These are phyloP conservation scores for Globia sparganii DNA, from an alignment of 2,888 invertebrate species.

Conservation along the genomic window DNA sequence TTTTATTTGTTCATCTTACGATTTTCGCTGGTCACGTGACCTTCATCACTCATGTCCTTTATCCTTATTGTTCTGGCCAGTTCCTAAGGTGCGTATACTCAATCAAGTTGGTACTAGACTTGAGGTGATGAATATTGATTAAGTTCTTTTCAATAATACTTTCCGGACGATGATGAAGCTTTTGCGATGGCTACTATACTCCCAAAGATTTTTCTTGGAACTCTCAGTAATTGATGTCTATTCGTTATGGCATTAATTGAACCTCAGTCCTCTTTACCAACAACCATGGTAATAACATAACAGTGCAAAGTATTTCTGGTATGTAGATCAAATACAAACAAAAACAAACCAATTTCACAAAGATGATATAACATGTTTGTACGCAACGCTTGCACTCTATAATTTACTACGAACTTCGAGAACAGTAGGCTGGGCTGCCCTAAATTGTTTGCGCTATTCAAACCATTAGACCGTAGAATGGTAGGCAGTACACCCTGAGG, in stretches of 20 bases:
- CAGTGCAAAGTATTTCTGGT: slow-evolving; percentile 3
- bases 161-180: not conserved
- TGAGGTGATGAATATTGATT: not conserved
- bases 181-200: not conserved
- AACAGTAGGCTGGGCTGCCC: slow-evolving; percentile 42
- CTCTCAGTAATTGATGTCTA: no score
- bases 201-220: not conserved
- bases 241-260: not conserved
- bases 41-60: no score
- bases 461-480: slow-evolving; percentile 51
- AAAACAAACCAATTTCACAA: slow-evolving; percentile 49
- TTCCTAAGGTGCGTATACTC: not conserved
- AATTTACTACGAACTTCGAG: slow-evolving; percentile 45
- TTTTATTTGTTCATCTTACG: slow-evolving; percentile 25
- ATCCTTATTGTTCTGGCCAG: not conserved
- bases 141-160: not conserved
- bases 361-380: slow-evolving; percentile 49
- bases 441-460: slow-evolving; percentile 58
- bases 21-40: no score
- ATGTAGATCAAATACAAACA: slow-evolving; percentile 43
- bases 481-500: slow-evolving; percentile 30
- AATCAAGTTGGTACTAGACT: not conserved
- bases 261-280: not conserved
- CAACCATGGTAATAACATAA: not conserved
- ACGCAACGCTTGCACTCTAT: slow-evolving; percentile 45